Base-by-base conservation (phyloP, 1,140 invertebrate species). In the Melitaea cinxia region DNA sequence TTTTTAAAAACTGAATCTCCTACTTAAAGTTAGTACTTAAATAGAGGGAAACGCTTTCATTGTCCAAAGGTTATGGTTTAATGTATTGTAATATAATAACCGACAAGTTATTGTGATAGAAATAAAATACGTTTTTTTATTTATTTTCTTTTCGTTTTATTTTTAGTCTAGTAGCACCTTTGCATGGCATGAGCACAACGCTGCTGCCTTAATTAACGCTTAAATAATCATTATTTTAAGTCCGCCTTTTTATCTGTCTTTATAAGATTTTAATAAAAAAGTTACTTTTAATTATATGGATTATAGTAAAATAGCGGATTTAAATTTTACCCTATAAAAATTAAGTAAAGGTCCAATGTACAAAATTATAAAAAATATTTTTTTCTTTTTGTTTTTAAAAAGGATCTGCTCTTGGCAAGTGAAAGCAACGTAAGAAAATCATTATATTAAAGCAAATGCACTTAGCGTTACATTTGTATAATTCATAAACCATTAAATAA, bases 21-120 rank as follows among this genome's bases (percentile, higher is more conserved):
- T 85, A 85, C 83, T 86, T 84, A 83, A 85, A 78, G 49, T 67
- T 85, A 88, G 87, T 89, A 89, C 87, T 88, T 90, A 89, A 81
- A 78, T 78, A 78, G 78, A 80, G 80, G 84, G 77, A 75, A 72
- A 60, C 49, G 54, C 54, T 58, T 65, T 55, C 59, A 60, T 69
- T 77, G 76, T 85, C 80, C 78, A 85, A 82, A 82, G 82, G 76
- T 82, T 72, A 75, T 73, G 79, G 83, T 80, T 78, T 72, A 73
- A 77, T 73, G 62, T 80, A 75, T 28, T 80, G 77, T 78, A 75
- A 28, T 80, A 75, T 78, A 74, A 75, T 73, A 72, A 71, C 73
- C 54, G 65, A 67, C 61, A 75, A 72, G 64, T 82, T 76, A 77
- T 72, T 81, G 77, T 87, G 68, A 80, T 83, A 82, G 74, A 66